Percentiles rank a stretch among this genome's conserved stretches.
Conservation (phyloP, 2,797 vertebrate genomes). For the Oreonectes daqikongensis region DNA sequence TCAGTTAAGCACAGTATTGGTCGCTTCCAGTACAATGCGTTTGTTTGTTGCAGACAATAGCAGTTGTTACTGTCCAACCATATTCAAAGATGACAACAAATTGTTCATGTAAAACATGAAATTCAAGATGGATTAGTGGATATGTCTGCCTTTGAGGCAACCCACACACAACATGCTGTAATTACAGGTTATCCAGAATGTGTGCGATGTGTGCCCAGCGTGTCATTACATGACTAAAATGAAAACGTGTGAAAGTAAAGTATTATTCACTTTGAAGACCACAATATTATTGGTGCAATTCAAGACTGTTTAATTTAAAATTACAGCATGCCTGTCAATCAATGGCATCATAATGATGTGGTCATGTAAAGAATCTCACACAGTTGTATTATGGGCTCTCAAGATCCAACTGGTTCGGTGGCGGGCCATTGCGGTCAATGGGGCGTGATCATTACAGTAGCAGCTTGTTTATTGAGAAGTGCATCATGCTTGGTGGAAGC, state of each 20-base stretch:
- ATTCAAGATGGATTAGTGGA: neutral
- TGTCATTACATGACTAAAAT: neutral
- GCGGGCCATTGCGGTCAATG: neutral
- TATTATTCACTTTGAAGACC: neutral
- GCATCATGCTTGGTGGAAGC: constrained; percentile 4
- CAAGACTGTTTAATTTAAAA: neutral
- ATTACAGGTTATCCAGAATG: neutral
- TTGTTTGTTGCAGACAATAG: neutral
- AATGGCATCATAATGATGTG: neutral
- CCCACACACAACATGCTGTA: neutral
- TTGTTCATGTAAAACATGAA: neutral
- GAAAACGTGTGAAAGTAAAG: constrained; percentile 3
- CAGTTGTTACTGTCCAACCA: neutral
- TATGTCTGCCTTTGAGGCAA: neutral
- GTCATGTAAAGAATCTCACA: neutral
- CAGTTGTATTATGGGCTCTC: neutral
- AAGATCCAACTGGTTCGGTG: neutral
- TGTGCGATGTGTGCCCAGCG: neutral
- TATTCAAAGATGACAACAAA: neutral
- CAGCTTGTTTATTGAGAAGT: constrained; percentile 24
- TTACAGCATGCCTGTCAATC: neutral
- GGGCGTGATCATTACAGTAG: neutral
- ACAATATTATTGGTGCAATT: neutral
- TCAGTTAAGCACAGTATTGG: too few species aligned
- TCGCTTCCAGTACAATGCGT: neutral